A percentile compares a stretch with the other conserved stretches of the same genome.
Conservation (phyloP, 2,888 invertebrate species). For the Microctonus aethiopoides region DNA sequence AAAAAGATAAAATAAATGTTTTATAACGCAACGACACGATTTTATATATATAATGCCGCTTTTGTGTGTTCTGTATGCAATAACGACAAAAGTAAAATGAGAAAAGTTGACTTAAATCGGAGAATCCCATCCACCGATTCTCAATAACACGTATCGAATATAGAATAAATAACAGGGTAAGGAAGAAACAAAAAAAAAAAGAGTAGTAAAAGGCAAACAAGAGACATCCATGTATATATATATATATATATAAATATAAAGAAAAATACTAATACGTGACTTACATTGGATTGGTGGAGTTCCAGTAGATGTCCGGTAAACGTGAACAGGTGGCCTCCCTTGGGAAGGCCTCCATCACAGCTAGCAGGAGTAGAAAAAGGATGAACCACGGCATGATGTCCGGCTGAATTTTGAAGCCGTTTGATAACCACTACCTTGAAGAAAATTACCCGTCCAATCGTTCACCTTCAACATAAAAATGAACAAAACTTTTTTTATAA, state of each 20-base stretch:
- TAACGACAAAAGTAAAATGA: background rate
- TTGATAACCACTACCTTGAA: constrained; percentile 54
- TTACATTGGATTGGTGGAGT: constrained; percentile 72
- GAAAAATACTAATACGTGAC: constrained; percentile 51
- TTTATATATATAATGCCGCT: background rate
- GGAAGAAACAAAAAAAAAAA: background rate
- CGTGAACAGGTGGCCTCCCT: constrained; percentile 69
- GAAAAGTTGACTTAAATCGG: background rate
- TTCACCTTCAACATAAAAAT: constrained; percentile 50
- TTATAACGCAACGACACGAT: background rate
- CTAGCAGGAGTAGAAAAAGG: constrained; percentile 69
- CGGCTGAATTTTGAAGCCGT: constrained; percentile 66
- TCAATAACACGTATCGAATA: background rate
- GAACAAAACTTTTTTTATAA: background rate
- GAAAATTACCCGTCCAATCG: constrained; percentile 47
- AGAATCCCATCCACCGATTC: background rate
- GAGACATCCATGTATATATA: too few species aligned
- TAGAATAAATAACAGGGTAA: constrained; percentile 20
- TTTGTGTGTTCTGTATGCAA: background rate
- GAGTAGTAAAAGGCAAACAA: background rate
- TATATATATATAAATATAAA: too few species aligned
- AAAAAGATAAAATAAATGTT: background rate
- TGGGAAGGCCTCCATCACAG: constrained; percentile 69
- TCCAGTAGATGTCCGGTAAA: constrained; percentile 71
- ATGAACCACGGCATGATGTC: constrained; percentile 70